Conservation (phyloP, 2,888 invertebrate genomes). For the Tuta absoluta region DNA sequence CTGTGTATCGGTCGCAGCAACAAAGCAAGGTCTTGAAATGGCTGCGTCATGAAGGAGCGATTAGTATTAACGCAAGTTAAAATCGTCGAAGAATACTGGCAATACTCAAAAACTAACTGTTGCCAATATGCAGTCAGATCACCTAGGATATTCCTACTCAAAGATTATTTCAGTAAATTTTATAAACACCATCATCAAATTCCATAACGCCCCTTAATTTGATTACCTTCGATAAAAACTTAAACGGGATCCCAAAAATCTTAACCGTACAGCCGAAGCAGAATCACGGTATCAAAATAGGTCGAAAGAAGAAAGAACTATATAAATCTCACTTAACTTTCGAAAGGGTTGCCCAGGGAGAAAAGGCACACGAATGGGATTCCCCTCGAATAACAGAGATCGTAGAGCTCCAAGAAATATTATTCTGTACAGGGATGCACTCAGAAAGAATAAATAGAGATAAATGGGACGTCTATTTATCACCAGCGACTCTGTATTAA, state of each 20-base stretch:
- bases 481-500: not conserved
- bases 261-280: not conserved
- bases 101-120: no score
- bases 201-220: not conserved
- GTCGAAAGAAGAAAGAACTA: slow-evolving; percentile 18
- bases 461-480: not conserved
- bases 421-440: slow-evolving; percentile 17
- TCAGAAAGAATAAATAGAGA: not conserved
- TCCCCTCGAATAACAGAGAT: slow-evolving; percentile 25
- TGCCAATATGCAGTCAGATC: no score
- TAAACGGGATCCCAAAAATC: not conserved
- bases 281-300: slow-evolving; percentile 15
- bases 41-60: no score
- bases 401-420: slow-evolving; percentile 27
- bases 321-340: slow-evolving; percentile 30
- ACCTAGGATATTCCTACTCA: no score
- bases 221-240: slow-evolving; percentile 1
- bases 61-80: no score
- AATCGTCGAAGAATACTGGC: no score
- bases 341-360: slow-evolving; percentile 33
- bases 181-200: no score
- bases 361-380: slow-evolving; percentile 27
- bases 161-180: no score
- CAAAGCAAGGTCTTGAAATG: no score
- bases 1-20: no score